These are phyloP conservation scores for Ennomos fuscantarius DNA, from an alignment of 2,888 invertebrate genomes.

Conservation along the genomic window DNA sequence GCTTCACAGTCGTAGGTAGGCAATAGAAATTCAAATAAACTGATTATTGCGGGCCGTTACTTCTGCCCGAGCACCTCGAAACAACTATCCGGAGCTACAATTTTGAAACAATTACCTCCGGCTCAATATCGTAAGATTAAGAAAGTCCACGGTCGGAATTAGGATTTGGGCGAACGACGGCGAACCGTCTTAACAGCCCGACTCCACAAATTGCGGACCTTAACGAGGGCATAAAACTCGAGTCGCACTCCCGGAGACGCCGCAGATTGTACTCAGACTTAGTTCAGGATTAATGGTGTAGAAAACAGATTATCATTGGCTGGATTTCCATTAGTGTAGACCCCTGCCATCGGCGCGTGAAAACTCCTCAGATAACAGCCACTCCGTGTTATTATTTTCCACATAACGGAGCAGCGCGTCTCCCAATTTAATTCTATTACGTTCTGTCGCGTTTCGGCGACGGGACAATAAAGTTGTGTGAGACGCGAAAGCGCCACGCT, in stretches of 20 bases:
- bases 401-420: constrained; percentile 79
- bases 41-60: constrained; percentile 39
- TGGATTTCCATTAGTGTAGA: constrained; percentile 80
- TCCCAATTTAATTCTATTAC: constrained; percentile 85
- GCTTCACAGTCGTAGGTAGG: constrained; percentile 10
- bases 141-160: constrained; percentile 82
- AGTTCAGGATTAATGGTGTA: constrained; percentile 86
- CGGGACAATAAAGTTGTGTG: constrained; percentile 79
- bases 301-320: constrained; percentile 86
- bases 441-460: constrained; percentile 82
- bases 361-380: constrained; percentile 76
- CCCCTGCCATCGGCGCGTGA: constrained; percentile 84
- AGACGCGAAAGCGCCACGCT: constrained; percentile 56
- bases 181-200: constrained; percentile 78
- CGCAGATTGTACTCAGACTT: constrained; percentile 83
- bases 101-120: constrained; percentile 84
- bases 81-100: constrained; percentile 69
- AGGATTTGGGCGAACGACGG: constrained; percentile 78
- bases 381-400: constrained; percentile 84
- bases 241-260: constrained; percentile 78
- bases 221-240: constrained; percentile 84
- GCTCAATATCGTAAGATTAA: constrained; percentile 84
- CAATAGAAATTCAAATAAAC: constrained; percentile 31
- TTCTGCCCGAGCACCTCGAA: constrained; percentile 41
- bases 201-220: constrained; percentile 85